Conservation (phyloP, 2,888 invertebrate species). For the Didymodactylos carnosus region DNA sequence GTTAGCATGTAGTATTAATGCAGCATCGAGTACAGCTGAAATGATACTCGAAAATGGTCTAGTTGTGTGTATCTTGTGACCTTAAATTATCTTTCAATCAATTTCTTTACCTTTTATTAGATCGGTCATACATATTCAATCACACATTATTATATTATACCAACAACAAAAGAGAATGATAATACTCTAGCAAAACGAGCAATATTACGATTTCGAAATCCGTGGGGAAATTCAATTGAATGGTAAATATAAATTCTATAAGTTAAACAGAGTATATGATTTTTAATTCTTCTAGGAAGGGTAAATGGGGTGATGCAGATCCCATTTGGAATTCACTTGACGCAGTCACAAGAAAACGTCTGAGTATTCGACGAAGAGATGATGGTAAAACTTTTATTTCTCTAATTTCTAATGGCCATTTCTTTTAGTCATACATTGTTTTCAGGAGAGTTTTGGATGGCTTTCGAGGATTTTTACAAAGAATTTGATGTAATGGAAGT, state of each 20-base stretch:
- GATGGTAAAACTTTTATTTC: no score
- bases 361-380: neutral
- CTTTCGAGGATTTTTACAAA: constrained; percentile 57
- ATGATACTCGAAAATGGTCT: neutral
- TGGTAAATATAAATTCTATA: no score
- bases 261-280: no score
- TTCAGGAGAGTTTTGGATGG: constrained; percentile 26
- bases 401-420: no score
- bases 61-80: no score
- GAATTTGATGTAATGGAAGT: constrained; percentile 75
- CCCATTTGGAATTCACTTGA: neutral
- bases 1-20: neutral
- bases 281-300: no score
- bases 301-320: neutral
- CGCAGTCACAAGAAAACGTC: neutral
- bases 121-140: neutral
- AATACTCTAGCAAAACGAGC: neutral
- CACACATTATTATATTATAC: neutral
- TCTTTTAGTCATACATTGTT: no score
- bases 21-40: neutral
- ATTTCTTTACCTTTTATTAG: no score
- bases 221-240: neutral
- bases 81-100: no score
- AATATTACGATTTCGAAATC: neutral
- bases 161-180: neutral